A percentile compares a stretch with the other conserved stretches of the same genome.
These are phyloP conservation scores for honey bee (Apis mellifera) DNA, from an alignment of 1,140 invertebrate genomes.

Conservation along the genomic window DNA sequence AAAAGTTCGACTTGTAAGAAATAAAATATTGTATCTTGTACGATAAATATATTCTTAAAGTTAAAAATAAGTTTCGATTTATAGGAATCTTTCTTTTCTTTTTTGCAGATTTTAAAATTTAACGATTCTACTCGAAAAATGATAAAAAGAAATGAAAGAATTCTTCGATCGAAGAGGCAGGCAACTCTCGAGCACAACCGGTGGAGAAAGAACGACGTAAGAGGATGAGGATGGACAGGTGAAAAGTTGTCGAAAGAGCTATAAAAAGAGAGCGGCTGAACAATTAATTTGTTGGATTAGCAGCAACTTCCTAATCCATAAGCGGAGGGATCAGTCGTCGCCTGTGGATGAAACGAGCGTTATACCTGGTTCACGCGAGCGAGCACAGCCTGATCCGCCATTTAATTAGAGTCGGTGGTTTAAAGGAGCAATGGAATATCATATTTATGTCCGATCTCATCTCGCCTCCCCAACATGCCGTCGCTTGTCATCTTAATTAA, in stretches of 20 bases:
- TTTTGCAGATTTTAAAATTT: too few relatives aligned
- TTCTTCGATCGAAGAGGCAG: background rate
- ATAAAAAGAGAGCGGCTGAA: slow-evolving; percentile 34
- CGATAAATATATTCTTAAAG: too few relatives aligned
- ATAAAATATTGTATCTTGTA: too few relatives aligned
- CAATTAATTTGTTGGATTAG: slow-evolving; percentile 65
- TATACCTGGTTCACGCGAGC: slow-evolving; percentile 53
- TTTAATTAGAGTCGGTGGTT: slow-evolving; percentile 45
- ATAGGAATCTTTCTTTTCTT: too few relatives aligned
- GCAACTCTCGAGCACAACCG: background rate
- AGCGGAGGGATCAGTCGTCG: slow-evolving; percentile 55
- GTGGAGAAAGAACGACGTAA: background rate
- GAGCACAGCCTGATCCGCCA: slow-evolving; percentile 37
- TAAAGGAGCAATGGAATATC: slow-evolving; percentile 54
- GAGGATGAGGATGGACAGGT: slow-evolving; percentile 9
- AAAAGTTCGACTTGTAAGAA: too few relatives aligned
- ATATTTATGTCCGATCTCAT: slow-evolving; percentile 50
- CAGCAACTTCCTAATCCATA: slow-evolving; percentile 56
- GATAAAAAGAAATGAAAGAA: too few relatives aligned
- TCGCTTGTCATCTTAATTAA: slow-evolving; percentile 44
- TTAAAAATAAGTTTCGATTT: too few relatives aligned
- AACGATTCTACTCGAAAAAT: too few relatives aligned
- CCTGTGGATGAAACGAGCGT: slow-evolving; percentile 53
- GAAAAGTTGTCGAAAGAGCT: slow-evolving; percentile 13
- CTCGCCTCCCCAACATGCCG: slow-evolving; percentile 32